Base-by-base conservation (phyloP, 2,888 invertebrate genomes). In the Epistrophella euchroma region DNA sequence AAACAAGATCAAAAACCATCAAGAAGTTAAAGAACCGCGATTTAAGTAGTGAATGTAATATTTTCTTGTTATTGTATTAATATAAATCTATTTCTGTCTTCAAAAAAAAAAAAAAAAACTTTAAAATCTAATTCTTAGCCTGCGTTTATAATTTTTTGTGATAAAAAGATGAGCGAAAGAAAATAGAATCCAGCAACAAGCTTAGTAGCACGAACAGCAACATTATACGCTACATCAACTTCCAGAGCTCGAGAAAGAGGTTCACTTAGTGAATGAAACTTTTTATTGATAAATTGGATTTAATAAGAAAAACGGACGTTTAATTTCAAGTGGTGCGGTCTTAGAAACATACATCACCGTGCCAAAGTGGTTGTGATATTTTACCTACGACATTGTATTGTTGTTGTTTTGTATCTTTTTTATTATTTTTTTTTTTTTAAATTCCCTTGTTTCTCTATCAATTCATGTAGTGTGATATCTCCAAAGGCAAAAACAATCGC, bases 231-330 rank as follows among this genome's bases (percentile, higher is more conserved):
- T 50, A 43, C 47, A 55, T 22, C 35, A 17, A 58, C 40, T 56
- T n/a, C 19, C 13, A 62, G 58, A 50, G 40, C 73, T 52, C 66
- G 88, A 72, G 88, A 88, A 84, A 88, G 88, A 88, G 88, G 87
- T 77, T 88, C 70, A 60, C 82, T 90, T 89, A 89, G 88, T 88
- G 88, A 90, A 90, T 90, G 89, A 88, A 90, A 91, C 90, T 91
- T 91, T 91, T 91, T 91, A 91, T 91, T 90, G 90, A 90, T 91
- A 91, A 92, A 92, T 92, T 92, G 91, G 90, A 91, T 92, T 92
- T 91, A 91, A 92, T 92, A 91, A 91, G 91, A 90, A 90, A 90
- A 91, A 90, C 90, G 89, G 90, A 89, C 89, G 89, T 90, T 90
- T 91, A 91, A 90, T 91, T 91, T 91, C 89, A 90, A 90, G 90